Evolutionary conservation across 2,797 vertebrate species (phyloP), one percentile per base, ranked within the genome.

Genomic region (Cossypha polioptera): DNA sequence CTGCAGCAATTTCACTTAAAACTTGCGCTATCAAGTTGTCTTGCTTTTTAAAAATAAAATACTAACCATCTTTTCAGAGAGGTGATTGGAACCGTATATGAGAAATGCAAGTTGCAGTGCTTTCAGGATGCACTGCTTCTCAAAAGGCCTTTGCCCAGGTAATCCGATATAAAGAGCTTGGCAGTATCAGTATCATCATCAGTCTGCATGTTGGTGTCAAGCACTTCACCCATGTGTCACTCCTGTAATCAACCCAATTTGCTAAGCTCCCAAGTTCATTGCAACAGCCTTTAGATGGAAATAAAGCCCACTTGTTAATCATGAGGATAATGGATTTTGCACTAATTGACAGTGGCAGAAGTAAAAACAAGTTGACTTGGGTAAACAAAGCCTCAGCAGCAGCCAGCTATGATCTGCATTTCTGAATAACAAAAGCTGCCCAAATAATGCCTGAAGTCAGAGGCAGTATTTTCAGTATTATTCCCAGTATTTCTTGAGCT

Each of bases 321-420:
- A 59, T 5, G 18, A 80, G 29, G 40, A 33, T 95, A 97, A 97
- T 78, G 79, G 92, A 94, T 96, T 96, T 94, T 91, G 78, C 85
- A 80, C 68, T 95, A 97, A 97, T 89, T 90, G 93, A 85, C 74
- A 96, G 73, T 68, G 96, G 91, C 96, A 95, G 86, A 94, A 96
- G 68, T 78, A 88, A 95, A 87, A 93, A 68, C 79, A 95, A 91
- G 80, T 57, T 89, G 74, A 68, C 91, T 95, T 84, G 54, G 58
- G 51, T 81, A 90, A 92, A 90, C 78, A 92, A 80, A 47, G 1
- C 33, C 80, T 78, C 48, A 38, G 6, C 59, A 79, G 67, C 62
- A 77, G 89, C 50, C 63, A 72, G 84, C 65, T 72, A 51, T 5
- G 3, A 35, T 86, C 72, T 90, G 25, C 38, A 55, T 38, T 66